Percentiles rank a stretch among this genome's conserved stretches.
Evolutionary conservation across 2,888 invertebrate genomes (phyloP).

Genomic region (Adelphocoris suturalis): DNA sequence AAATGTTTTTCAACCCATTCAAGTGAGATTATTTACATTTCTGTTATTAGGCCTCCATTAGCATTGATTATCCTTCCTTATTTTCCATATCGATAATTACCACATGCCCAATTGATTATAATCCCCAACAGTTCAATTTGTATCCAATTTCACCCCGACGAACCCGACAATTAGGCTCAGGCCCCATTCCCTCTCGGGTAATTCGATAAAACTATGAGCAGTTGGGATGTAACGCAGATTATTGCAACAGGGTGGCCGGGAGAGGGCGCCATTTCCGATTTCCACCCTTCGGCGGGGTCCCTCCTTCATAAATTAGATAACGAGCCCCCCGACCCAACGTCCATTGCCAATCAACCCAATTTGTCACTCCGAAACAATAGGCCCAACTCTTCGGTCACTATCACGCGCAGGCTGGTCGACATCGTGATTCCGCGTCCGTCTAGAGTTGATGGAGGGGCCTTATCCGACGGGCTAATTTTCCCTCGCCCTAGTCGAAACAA

Average conservation of each 20-base stretch:
- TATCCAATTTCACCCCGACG: not conserved
- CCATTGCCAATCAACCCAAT: slow-evolving; percentile 25
- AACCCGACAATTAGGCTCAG: not conserved
- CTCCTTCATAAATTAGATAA: slow-evolving; percentile 21
- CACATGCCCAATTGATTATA: not conserved
- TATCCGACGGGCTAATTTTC: not conserved
- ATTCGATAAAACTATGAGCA: slow-evolving; percentile 4
- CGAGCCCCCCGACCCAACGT: slow-evolving; percentile 3
- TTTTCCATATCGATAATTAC: no score
- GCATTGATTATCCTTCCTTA: no score
- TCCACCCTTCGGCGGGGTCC: not conserved
- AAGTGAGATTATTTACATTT: no score
- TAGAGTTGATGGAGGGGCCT: not conserved
- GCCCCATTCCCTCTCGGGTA: not conserved
- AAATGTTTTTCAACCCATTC: no score
- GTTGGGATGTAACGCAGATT: slow-evolving; percentile 8
- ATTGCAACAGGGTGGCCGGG: not conserved
- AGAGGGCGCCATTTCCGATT: not conserved
- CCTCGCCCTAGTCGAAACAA: not conserved
- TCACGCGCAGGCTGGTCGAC: slow-evolving; percentile 15
- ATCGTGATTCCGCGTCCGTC: slow-evolving; percentile 7
- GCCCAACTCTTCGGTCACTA: slow-evolving; percentile 21
- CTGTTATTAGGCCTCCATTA: no score
- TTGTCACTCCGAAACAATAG: slow-evolving; percentile 14
- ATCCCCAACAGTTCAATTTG: not conserved